Evolutionary conservation across 1,140 invertebrate species (phyloP).

Genomic region (Coelopa frigida): DNA sequence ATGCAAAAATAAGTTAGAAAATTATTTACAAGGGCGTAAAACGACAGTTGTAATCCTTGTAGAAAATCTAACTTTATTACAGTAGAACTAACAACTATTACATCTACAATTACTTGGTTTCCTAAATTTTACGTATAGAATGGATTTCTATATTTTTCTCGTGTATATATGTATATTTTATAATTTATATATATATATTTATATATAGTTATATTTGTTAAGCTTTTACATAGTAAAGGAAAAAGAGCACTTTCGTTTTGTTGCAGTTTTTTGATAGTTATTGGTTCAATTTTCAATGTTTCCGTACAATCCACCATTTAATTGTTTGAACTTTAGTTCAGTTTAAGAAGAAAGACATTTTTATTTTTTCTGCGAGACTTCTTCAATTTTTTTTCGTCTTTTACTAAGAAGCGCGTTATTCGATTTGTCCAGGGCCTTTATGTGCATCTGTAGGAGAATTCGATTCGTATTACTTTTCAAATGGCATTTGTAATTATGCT

Average conservation of each 20-base stretch:
- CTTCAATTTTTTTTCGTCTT: conserved; percentile 59
- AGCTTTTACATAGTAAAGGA: conserved; percentile 17
- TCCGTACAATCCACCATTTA: background rate
- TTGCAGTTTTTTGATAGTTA: conserved; percentile 2
- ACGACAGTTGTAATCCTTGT: no score
- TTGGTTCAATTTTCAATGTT: no score
- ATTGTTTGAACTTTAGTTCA: no score
- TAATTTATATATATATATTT: conserved; percentile 3
- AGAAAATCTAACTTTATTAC: no score
- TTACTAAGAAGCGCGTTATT: conserved; percentile 89
- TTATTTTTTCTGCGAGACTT: conserved; percentile 17
- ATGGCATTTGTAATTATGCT: conserved; percentile 11
- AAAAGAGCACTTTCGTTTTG: conserved; percentile 10
- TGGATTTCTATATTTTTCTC: background rate
- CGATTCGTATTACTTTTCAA: background rate
- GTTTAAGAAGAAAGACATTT: no score
- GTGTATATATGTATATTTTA: background rate
- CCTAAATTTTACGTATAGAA: conserved; percentile 1
- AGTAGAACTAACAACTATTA: no score
- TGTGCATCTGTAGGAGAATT: conserved; percentile 55
- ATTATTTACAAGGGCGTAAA: no score
- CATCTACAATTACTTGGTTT: background rate
- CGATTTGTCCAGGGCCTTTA: conserved; percentile 82
- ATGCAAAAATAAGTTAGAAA: no score
- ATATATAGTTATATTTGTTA: conserved; percentile 7